Evolutionary conservation across 2,797 vertebrate species (phyloP).

Genomic region (Etheostoma nigrum): DNA sequence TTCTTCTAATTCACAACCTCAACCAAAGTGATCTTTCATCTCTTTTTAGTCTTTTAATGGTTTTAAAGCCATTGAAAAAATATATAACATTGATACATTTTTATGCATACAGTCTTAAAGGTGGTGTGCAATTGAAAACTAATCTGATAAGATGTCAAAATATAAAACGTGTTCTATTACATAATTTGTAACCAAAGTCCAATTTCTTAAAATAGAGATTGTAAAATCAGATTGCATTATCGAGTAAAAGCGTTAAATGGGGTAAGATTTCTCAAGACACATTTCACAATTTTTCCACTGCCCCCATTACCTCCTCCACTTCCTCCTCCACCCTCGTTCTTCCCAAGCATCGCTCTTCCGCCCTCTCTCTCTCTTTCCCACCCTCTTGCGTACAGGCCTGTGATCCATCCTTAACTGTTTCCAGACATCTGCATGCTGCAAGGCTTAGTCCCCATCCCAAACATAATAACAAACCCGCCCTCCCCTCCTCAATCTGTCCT

Average conservation of each 20-base stretch:
- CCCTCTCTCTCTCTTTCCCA: constrained; percentile 81
- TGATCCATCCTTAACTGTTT: constrained; percentile 86
- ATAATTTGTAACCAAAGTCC: constrained; percentile 18
- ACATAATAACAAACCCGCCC: constrained; percentile 75
- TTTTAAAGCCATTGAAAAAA: neutral
- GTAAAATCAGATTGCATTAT: constrained; percentile 40
- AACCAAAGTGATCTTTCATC: neutral
- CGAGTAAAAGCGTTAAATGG: constrained; percentile 30
- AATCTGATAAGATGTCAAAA: neutral
- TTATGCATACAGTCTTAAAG: neutral
- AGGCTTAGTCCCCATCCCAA: constrained; percentile 70
- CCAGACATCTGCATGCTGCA: constrained; percentile 80
- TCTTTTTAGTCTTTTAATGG: neutral
- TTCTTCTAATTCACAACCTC: neutral
- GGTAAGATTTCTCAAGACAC: constrained; percentile 48
- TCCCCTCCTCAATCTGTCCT: constrained; percentile 31
- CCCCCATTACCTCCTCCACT: constrained; percentile 56
- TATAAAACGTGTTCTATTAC: constrained; percentile 24
- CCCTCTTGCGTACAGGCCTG: constrained; percentile 75
- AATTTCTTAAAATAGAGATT: constrained; percentile 66
- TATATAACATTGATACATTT: neutral
- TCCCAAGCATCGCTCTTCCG: constrained; percentile 75
- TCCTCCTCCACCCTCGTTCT: constrained; percentile 76
- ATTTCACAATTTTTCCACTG: constrained; percentile 76
- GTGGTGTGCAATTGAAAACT: neutral